These are phyloP conservation scores for Octodon degus DNA, from an alignment of 2,113 vertebrate species.

Conservation along the genomic window DNA sequence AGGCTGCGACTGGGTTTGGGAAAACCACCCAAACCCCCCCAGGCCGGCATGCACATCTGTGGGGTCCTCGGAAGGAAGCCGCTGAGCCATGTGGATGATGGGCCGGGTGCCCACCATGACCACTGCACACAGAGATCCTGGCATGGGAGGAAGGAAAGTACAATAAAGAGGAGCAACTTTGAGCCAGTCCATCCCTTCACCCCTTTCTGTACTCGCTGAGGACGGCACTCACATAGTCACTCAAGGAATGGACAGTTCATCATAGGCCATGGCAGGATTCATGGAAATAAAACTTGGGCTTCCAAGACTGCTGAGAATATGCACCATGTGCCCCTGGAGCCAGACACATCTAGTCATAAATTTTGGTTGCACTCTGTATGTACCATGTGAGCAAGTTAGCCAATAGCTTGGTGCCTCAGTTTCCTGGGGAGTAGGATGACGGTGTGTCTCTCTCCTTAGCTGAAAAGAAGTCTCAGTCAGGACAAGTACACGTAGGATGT, in stretches of 20 bases:
- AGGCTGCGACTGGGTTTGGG: background rate
- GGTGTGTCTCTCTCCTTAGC: background rate
- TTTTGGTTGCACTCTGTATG: background rate
- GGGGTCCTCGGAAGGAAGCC: background rate
- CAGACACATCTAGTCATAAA: background rate
- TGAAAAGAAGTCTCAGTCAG: background rate
- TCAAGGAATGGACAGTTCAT: background rate
- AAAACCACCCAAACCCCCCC: rapidly evolving
- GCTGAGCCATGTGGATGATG: rapidly evolving
- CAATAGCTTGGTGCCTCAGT: background rate
- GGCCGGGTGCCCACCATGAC: no score
- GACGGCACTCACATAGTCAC: background rate
- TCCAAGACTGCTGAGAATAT: background rate
- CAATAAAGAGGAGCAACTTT: background rate
- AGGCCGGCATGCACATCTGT: background rate
- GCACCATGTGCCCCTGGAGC: background rate
- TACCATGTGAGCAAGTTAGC: background rate
- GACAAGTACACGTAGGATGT: background rate
- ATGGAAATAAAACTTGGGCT: background rate
- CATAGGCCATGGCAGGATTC: background rate
- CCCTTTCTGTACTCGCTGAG: background rate
- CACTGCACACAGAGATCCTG: rapidly evolving
- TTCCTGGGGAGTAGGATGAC: background rate
- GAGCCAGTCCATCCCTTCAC: background rate
- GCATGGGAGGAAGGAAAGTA: background rate